Conservation (phyloP, 2,888 invertebrate genomes). For the Lasioglossum lativentre region DNA sequence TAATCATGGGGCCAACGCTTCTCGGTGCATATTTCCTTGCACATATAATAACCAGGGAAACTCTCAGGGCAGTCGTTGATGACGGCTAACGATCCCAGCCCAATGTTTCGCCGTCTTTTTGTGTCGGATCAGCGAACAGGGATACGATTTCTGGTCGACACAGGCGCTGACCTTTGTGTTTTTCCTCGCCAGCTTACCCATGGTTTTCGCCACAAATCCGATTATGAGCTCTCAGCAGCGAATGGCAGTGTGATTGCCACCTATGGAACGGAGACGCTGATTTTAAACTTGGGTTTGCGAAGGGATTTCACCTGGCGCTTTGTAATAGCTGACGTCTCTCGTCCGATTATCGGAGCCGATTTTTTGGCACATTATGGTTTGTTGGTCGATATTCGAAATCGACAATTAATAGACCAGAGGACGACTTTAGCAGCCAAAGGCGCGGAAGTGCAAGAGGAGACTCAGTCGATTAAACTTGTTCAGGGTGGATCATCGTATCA, state of each 20-base stretch:
- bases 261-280: background rate
- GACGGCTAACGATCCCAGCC: background rate
- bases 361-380: background rate
- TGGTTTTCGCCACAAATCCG: background rate
- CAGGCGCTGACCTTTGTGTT: background rate
- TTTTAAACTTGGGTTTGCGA: background rate
- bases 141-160: background rate
- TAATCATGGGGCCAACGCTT: background rate
- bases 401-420: background rate
- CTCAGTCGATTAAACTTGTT: background rate
- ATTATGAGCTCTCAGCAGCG: background rate
- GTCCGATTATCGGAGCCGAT: conserved; percentile 10
- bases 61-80: background rate
- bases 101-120: background rate
- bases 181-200: background rate
- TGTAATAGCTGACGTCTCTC: background rate
- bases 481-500: background rate
- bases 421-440: background rate
- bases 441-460: no score
- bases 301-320: background rate
- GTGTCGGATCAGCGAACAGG: background rate
- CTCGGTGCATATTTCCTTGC: background rate
- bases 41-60: background rate
- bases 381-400: background rate
- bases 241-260: background rate